These are phyloP conservation scores for Dolichomitus sp. DNA, from an alignment of 2,888 invertebrate species.

Conservation along the genomic window DNA sequence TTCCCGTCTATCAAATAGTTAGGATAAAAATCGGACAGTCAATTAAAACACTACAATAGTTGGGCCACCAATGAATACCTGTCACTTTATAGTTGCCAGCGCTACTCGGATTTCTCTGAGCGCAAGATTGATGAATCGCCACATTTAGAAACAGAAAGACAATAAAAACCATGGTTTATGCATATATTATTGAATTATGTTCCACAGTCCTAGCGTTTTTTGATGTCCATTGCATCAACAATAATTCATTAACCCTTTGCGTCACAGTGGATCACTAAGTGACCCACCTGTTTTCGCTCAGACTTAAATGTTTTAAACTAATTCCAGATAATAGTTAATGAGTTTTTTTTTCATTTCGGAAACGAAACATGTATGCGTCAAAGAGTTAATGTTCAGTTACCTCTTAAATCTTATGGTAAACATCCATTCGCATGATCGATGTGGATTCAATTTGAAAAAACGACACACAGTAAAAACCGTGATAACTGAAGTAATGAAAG, in stretches of 20 bases:
- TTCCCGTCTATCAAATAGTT: too few relatives aligned
- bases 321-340: too few relatives aligned
- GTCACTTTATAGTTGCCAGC: too few relatives aligned
- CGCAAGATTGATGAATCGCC: background rate
- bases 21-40: too few relatives aligned
- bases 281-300: too few relatives aligned
- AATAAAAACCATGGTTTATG: slow-evolving; percentile 66
- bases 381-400: background rate
- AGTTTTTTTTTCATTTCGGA: too few relatives aligned
- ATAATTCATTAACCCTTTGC: slow-evolving; percentile 38
- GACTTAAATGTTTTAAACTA: too few relatives aligned
- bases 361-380: too few relatives aligned
- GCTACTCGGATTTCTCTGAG: too few relatives aligned
- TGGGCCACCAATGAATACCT: too few relatives aligned
- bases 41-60: slow-evolving; percentile 65
- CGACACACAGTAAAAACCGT: slow-evolving; percentile 29
- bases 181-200: slow-evolving; percentile 74
- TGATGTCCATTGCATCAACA: slow-evolving; percentile 17
- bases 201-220: slow-evolving; percentile 38
- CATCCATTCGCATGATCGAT: slow-evolving; percentile 44
- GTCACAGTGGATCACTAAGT: too few relatives aligned
- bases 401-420: background rate
- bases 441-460: background rate
- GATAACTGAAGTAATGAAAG: slow-evolving; percentile 43
- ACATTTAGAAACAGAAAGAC: slow-evolving; percentile 31